Base-by-base conservation (phyloP, 2,888 invertebrate genomes). In the Cylindroiulus punctatus region DNA sequence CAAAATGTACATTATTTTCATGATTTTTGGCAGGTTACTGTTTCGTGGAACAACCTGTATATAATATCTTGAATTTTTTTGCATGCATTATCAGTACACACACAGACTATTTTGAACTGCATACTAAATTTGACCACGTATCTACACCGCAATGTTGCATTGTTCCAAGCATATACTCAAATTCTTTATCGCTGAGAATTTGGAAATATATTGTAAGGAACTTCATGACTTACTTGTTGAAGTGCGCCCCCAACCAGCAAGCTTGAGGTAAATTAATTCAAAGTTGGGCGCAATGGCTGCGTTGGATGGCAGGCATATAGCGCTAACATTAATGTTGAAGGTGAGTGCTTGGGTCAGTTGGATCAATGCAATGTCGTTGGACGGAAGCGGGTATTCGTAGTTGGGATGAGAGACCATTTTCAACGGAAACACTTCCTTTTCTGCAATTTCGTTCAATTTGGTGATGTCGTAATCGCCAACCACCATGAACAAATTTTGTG, bases 291-390 rank as follows among this genome's bases (percentile, higher is more conserved):
- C 7, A 26, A 81, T 81, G 30, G 81, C 30, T 17, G 26, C 7
- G 36, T 4, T 81, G 81, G 81, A 81, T 32, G 81, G 81, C 17
- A 81, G 30, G 19, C 81, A 81, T 1, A 81, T 7, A 30, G 32
- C 1, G 7, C 30, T 36, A 22, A 81, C 81, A 81, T 81, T 26
- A 2, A 4, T 17, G 19, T 26, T 81, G 19, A 81, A 81, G 30
- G 81, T 81, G 14, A 81, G 81, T 1, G 1, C 1, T 17, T 26
- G 19, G 14, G 17, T 7, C 32, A 22, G n/a, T 22, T 81, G n/a
- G 17, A 81, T 81, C 8, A 81, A 81, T 17, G 81, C 81, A 26
- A 81, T 81, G 30, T 81, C 81, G 30, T 81, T 81, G 30, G 81
- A 26, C 81, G 26, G 19, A 81, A 32, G 36, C 22, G 81, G 81